Conservation (phyloP, 2,888 invertebrate species). For the Pilophorus perplexus region DNA sequence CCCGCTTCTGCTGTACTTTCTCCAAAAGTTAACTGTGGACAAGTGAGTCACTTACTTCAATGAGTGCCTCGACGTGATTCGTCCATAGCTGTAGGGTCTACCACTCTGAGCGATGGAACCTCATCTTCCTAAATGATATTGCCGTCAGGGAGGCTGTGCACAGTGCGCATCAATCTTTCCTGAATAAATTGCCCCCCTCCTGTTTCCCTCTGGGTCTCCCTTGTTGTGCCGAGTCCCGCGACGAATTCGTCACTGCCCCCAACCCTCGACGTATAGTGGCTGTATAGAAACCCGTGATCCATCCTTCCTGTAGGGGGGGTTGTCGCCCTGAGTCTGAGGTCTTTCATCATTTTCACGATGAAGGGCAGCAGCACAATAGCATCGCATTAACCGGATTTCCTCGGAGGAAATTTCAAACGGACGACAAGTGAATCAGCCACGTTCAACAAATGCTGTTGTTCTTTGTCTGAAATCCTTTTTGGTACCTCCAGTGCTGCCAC, state of each 20-base stretch:
- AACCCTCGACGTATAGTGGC: background rate
- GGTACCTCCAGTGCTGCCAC: too few species aligned
- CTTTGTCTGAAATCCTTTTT: too few species aligned
- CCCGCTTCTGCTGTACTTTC: too few species aligned
- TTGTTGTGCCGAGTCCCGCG: background rate
- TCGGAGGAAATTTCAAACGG: slow-evolving; percentile 9
- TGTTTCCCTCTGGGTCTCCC: background rate
- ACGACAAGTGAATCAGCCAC: slow-evolving; percentile 7
- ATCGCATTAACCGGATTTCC: background rate
- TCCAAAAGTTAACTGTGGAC: too few species aligned
- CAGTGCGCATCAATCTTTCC: slow-evolving; percentile 1
- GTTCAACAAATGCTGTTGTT: slow-evolving; percentile 14
- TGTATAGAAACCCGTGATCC: slow-evolving; percentile 11
- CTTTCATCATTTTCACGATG: slow-evolving; percentile 1
- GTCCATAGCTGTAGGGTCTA: too few species aligned
- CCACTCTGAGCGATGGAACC: slow-evolving; percentile 19
- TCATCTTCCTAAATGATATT: slow-evolving; percentile 30
- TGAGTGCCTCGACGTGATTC: too few species aligned
- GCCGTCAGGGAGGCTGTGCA: slow-evolving; percentile 16
- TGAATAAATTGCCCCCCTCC: slow-evolving; percentile 12
- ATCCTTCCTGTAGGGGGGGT: background rate
- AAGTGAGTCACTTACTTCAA: too few species aligned
- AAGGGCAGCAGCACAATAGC: background rate
- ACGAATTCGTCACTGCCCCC: slow-evolving; percentile 5
- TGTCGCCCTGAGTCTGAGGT: background rate